phyloP scores from a whole-genome alignment of 1,140 invertebrate species.

The Eurosta solidaginis region DNA sequence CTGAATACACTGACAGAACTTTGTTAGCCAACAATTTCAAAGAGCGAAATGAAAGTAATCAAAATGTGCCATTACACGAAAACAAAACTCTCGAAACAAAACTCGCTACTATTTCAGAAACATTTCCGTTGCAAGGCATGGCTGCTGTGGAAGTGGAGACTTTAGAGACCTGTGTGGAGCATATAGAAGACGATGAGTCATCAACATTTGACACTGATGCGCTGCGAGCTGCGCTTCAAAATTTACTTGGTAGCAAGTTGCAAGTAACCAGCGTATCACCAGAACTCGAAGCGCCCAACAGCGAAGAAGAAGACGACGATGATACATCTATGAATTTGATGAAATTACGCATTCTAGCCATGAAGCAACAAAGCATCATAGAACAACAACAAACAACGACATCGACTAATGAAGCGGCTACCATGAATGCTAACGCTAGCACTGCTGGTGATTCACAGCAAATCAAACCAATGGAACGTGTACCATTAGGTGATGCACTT shows the following conservation, averaged over 20 bases:
- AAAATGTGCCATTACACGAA: conserved; percentile 30
- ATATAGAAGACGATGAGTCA: conserved; percentile 21
- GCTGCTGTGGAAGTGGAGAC: background rate
- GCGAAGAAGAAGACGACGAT: conserved; percentile 45
- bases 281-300: background rate
- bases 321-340: conserved; percentile 47
- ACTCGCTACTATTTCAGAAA: conserved; percentile 31
- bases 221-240: background rate
- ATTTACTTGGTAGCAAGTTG: background rate
- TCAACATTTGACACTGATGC: background rate
- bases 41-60: background rate
- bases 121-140: conserved; percentile 36
- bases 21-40: background rate
- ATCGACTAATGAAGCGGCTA: background rate
- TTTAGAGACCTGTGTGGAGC: background rate
- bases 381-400: background rate
- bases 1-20: background rate
- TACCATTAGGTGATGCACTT: conserved; percentile 46
- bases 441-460: conserved; percentile 4
- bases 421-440: background rate
- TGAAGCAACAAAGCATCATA: conserved; percentile 44
- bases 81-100: conserved; percentile 41
- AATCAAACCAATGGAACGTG: conserved; percentile 54
- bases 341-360: conserved; percentile 49
- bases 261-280: conserved; percentile 10